Conservation (phyloP, 1,140 invertebrate genomes). For the Plectrocnemia conspersa region DNA sequence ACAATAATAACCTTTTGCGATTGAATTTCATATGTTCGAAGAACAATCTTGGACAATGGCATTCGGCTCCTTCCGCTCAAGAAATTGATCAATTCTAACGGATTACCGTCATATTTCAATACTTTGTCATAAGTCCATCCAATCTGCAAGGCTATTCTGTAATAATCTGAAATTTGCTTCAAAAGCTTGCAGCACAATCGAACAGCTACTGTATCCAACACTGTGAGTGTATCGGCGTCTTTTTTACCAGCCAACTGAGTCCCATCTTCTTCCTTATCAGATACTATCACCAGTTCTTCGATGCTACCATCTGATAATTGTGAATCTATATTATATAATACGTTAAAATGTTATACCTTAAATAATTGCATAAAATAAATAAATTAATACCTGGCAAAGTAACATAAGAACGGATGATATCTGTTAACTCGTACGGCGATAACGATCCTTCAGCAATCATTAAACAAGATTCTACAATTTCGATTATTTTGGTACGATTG, state of each 20-base stretch:
- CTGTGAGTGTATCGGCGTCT: conserved; percentile 43
- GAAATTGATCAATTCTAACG: conserved; percentile 47
- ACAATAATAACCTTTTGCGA: conserved; percentile 42
- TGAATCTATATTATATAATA: conserved; percentile 38
- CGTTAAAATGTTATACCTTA: conserved; percentile 9
- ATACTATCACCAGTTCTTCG: conserved; percentile 48
- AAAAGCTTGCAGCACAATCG: conserved; percentile 41
- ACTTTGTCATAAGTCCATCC: conserved; percentile 47
- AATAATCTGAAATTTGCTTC: conserved; percentile 48
- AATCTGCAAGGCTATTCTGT: conserved; percentile 46
- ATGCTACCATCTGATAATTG: conserved; percentile 45
- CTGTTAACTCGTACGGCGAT: conserved; percentile 40
- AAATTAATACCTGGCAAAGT: conserved; percentile 34
- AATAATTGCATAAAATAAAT: conserved; percentile 27
- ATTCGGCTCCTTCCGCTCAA: conserved; percentile 46
- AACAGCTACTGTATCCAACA: conserved; percentile 45
- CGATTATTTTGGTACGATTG: conserved; percentile 37
- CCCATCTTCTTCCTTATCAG: conserved; percentile 42
- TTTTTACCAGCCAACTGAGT: conserved; percentile 42
- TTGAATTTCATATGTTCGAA: conserved; percentile 47
- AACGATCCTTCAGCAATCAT: conserved; percentile 43
- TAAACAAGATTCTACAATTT: conserved; percentile 41
- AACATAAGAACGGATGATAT: not conserved
- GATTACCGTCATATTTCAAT: conserved; percentile 44
- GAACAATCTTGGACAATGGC: conserved; percentile 49